phyloP scores from a whole-genome alignment of 2,113 vertebrate genomes.

The Chamaea fasciata region DNA sequence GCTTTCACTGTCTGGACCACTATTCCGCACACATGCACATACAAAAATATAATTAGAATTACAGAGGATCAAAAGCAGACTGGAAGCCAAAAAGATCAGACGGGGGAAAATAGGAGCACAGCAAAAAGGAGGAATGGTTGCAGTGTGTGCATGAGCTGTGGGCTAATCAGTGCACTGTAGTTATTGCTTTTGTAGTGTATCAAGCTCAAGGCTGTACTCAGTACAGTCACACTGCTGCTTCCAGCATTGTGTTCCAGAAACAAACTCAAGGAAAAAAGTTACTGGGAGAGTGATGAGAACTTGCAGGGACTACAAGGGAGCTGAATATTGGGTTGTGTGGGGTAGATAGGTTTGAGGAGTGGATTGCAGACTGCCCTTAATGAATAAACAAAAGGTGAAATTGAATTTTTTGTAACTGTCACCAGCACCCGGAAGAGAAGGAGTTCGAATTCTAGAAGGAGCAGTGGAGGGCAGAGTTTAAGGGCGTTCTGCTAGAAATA shows the following conservation, averaged over 20 bases:
- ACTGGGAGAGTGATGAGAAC: neutral
- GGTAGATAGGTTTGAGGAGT: neutral
- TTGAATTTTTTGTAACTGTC: neutral
- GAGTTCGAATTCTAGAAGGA: neutral
- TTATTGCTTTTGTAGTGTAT: neutral
- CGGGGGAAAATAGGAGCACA: accelerated
- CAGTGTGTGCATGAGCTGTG: neutral
- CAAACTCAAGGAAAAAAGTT: neutral
- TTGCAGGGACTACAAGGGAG: neutral
- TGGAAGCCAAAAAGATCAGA: neutral
- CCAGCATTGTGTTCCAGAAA: neutral
- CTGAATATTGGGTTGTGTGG: neutral
- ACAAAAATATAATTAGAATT: neutral
- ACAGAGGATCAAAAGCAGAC: neutral
- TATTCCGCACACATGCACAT: neutral
- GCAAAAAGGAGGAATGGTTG: neutral
- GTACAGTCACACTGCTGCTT: neutral
- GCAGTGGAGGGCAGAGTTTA: neutral
- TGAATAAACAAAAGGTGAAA: neutral
- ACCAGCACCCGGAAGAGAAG: neutral
- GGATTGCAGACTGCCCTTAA: neutral
- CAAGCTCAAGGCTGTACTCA: neutral
- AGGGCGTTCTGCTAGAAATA: accelerated
- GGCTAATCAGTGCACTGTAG: neutral
- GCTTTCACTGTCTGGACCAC: neutral